Percentiles rank a stretch among this genome's conserved stretches.
Conservation (phyloP, 1,140 invertebrate species). For the Bombus soroeensis region DNA sequence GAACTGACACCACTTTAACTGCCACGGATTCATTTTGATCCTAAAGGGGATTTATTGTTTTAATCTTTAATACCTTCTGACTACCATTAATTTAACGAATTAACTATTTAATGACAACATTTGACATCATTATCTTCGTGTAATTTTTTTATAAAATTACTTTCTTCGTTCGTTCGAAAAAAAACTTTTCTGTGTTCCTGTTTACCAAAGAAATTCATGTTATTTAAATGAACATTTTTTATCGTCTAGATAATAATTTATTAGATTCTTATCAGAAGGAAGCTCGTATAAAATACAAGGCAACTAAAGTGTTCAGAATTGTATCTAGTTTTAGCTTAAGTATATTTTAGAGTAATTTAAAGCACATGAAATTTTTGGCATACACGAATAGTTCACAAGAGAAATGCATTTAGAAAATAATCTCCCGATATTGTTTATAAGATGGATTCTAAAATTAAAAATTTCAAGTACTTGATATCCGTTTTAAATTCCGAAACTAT, state of each 20-base stretch:
- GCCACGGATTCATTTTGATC: conserved; percentile 15
- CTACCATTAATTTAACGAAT: conserved; percentile 36
- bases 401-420: not conserved
- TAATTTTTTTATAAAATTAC: conserved; percentile 7
- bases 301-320: conserved; percentile 46
- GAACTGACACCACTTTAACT: conserved; percentile 62
- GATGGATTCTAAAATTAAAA: not conserved
- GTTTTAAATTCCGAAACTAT: conserved; percentile 4
- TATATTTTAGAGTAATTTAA: conserved; percentile 36
- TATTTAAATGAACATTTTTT: conserved; percentile 16
- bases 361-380: conserved; percentile 30
- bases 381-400: conserved; percentile 31
- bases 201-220: not conserved
- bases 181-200: conserved; percentile 22
- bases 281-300: conserved; percentile 1
- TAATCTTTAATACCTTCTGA: conserved; percentile 8
- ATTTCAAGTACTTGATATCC: not conserved
- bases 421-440: not conserved
- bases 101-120: not conserved
- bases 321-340: conserved; percentile 36
- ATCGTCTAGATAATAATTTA: not conserved
- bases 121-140: not conserved
- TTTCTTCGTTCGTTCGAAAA: not conserved
- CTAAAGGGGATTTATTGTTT: not conserved
- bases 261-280: conserved; percentile 12